Conservation (phyloP, 2,113 vertebrate species). For the Meriones unguiculatus region DNA sequence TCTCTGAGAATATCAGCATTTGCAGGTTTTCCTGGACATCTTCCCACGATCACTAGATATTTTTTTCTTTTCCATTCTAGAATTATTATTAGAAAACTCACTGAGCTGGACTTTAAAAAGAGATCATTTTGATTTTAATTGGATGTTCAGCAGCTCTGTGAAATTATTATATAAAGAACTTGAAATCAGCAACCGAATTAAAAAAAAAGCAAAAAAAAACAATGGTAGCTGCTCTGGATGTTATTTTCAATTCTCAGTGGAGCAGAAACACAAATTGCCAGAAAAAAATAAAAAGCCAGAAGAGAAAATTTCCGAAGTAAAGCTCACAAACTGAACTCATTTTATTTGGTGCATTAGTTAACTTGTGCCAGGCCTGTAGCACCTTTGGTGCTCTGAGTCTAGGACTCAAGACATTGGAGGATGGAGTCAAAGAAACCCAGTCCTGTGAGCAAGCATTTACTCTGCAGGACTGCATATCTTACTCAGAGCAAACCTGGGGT, state of each 20-base stretch:
- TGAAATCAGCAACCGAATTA: background rate
- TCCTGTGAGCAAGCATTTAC: background rate
- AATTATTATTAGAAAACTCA: slow-evolving; percentile 20
- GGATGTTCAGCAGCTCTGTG: background rate
- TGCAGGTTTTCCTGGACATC: background rate
- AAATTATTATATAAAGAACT: background rate
- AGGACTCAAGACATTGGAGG: background rate
- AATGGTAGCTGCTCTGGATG: background rate
- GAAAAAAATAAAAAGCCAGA: background rate
- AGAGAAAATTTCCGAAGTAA: background rate
- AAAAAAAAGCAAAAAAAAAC: background rate
- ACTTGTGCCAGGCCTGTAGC: background rate
- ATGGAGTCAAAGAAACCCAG: background rate
- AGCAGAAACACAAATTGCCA: background rate
- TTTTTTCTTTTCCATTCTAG: background rate
- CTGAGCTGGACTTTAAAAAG: slow-evolving; percentile 5
- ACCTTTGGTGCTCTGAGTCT: background rate
- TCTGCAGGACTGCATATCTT: background rate
- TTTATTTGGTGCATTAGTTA: background rate
- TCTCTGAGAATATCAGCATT: background rate
- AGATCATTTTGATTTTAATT: slow-evolving; percentile 8
- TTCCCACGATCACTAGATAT: background rate
- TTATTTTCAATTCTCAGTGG: background rate
- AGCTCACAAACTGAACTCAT: background rate
- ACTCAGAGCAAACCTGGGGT: background rate